A percentile compares a stretch with the other conserved stretches of the same genome.
These are phyloP conservation scores for Azorinus chamasolen DNA, from an alignment of 2,888 invertebrate genomes.

Conservation along the genomic window DNA sequence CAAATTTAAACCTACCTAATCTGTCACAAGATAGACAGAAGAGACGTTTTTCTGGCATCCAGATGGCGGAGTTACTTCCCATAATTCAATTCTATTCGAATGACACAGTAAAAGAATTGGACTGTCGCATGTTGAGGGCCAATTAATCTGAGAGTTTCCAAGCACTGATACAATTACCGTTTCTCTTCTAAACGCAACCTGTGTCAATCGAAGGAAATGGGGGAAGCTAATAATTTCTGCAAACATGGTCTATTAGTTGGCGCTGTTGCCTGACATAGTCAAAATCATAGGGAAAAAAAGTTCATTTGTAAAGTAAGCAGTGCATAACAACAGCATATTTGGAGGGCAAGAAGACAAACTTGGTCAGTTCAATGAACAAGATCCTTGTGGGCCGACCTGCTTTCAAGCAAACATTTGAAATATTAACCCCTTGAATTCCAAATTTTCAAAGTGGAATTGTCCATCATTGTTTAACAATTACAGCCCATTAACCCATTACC, in stretches of 20 bases:
- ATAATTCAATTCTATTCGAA: conserved; percentile 57
- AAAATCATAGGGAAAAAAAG: background rate
- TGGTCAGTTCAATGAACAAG: too few relatives aligned
- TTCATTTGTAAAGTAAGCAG: too few relatives aligned
- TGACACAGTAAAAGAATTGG: conserved; percentile 66
- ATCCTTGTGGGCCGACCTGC: too few relatives aligned
- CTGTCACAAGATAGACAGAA: conserved; percentile 63
- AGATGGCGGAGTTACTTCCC: conserved; percentile 45
- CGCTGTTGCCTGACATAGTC: conserved; percentile 29
- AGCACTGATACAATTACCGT: conserved; percentile 44
- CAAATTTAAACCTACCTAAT: conserved; percentile 50
- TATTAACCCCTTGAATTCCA: too few relatives aligned
- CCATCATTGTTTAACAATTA: too few relatives aligned
- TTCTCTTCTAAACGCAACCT: conserved; percentile 50
- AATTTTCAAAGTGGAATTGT: too few relatives aligned
- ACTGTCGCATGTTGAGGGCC: conserved; percentile 64
- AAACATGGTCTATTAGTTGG: conserved; percentile 55
- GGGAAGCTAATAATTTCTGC: conserved; percentile 45
- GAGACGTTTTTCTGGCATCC: conserved; percentile 44
- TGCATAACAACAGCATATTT: too few relatives aligned
- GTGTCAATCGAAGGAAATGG: conserved; percentile 39
- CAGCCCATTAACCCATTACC: too few relatives aligned
- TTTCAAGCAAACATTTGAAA: too few relatives aligned
- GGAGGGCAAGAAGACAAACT: too few relatives aligned
- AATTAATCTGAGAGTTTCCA: conserved; percentile 55